Percentiles rank a stretch among this genome's conserved stretches.
Conservation (phyloP, 2,797 vertebrate species). For the Bufotes viridis region DNA sequence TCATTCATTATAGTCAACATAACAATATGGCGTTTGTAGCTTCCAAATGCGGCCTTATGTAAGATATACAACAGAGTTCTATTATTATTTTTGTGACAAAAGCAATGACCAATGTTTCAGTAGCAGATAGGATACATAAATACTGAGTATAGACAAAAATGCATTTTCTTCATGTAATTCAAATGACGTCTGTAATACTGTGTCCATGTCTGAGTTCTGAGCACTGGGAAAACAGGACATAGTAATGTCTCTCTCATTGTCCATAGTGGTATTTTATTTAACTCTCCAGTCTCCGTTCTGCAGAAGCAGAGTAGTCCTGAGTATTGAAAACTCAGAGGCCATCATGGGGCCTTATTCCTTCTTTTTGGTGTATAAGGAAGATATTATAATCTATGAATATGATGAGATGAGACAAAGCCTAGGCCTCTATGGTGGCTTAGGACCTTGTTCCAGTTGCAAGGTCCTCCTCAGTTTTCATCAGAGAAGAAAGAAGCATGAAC, state of each 20-base stretch:
- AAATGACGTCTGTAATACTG: neutral
- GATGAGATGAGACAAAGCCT: conserved; percentile 5
- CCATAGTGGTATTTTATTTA: neutral
- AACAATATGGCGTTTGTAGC: neutral
- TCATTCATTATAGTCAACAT: neutral
- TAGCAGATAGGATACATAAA: conserved; percentile 11
- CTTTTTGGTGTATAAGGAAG: conserved; percentile 37
- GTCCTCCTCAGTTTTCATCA: conserved; percentile 68
- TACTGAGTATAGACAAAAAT: conserved; percentile 7
- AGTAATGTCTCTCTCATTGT: conserved; percentile 41
- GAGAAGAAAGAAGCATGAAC: conserved; percentile 70
- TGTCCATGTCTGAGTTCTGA: conserved; percentile 29
- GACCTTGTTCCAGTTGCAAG: conserved; percentile 5
- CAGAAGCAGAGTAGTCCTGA: conserved; percentile 34
- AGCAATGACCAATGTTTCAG: conserved; percentile 4
- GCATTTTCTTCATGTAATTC: neutral
- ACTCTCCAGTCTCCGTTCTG: conserved; percentile 22
- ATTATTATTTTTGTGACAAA: conserved; percentile 19
- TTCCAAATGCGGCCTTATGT: conserved; percentile 2
- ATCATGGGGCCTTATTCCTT: neutral
- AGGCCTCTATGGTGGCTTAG: neutral
- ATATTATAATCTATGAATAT: conserved; percentile 24
- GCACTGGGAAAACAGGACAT: neutral
- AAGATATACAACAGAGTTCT: conserved; percentile 6
- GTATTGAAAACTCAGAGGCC: conserved; percentile 16